A percentile compares a stretch with the other conserved stretches of the same genome.
phyloP scores from a whole-genome alignment of 2,888 invertebrate genomes.

The Drosophila mulleri region DNA sequence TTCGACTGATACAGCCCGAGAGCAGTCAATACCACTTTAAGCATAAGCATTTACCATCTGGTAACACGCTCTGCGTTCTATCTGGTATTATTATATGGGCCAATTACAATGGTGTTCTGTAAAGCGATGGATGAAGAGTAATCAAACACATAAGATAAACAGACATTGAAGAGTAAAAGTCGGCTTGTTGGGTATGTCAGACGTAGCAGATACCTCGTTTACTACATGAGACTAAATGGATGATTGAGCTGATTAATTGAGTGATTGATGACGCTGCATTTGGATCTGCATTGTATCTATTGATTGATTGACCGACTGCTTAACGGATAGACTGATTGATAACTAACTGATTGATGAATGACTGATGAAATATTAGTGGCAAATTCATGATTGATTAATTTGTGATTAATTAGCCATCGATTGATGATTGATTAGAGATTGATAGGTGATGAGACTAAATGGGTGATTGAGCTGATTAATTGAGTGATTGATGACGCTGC shows the following conservation, averaged over 20 bases:
- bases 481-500: not conserved
- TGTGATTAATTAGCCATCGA: not conserved
- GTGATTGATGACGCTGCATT: not conserved
- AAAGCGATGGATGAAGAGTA: slow-evolving; percentile 13
- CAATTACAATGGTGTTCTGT: slow-evolving; percentile 39
- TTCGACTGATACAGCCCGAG: slow-evolving; percentile 30
- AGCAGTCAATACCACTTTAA: slow-evolving; percentile 27
- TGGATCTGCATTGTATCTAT: not conserved
- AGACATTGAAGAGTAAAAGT: not conserved
- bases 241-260: not conserved
- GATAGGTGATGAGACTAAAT: not conserved
- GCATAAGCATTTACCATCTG: slow-evolving; percentile 21
- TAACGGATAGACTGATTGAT: not conserved
- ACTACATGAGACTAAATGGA: not conserved
- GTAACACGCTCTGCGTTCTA: slow-evolving; percentile 12
- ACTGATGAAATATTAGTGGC: not conserved
- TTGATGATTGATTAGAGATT: not conserved
- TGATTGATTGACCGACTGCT: not conserved
- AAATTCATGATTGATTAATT: not conserved
- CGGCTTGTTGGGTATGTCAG: not conserved
- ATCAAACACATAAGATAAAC: slow-evolving; percentile 6
- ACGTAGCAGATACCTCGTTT: not conserved
- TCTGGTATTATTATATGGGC: slow-evolving; percentile 30
- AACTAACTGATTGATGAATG: not conserved
- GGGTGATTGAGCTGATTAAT: not conserved